These are phyloP conservation scores for Sclerurus mexicanus DNA, from an alignment of 2,113 vertebrate genomes.

Conservation along the genomic window DNA sequence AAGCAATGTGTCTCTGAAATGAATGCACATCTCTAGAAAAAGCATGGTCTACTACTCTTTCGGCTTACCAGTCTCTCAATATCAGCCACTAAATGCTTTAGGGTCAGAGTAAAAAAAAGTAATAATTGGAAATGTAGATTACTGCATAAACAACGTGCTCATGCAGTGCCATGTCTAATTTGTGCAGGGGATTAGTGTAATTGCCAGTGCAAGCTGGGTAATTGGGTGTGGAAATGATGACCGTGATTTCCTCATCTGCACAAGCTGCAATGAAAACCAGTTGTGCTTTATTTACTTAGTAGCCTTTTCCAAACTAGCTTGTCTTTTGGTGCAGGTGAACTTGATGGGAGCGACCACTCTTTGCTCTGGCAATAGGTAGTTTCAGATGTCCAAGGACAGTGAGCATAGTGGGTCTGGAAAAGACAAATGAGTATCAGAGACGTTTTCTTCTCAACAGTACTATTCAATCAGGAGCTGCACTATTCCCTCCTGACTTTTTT, in stretches of 20 bases:
- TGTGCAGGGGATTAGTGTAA: slow-evolving; percentile 25
- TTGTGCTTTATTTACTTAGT: neutral
- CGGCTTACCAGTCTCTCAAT: neutral
- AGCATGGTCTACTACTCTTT: neutral
- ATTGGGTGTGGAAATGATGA: slow-evolving; percentile 42
- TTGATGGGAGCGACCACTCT: neutral
- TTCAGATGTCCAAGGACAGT: neutral
- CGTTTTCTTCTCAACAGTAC: neutral
- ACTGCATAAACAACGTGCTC: neutral
- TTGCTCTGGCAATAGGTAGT: rapidly evolving
- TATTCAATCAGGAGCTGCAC: neutral
- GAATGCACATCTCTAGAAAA: neutral
- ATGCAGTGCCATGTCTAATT: slow-evolving; percentile 6
- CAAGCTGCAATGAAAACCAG: neutral
- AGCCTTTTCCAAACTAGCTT: neutral
- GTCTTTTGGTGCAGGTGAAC: neutral
- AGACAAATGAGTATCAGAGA: rapidly evolving
- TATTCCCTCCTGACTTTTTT: neutral
- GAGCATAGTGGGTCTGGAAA: neutral
- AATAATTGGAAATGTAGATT: neutral
- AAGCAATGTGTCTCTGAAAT: neutral
- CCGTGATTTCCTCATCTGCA: neutral
- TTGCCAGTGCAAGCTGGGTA: slow-evolving; percentile 28
- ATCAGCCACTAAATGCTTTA: neutral
- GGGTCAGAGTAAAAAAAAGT: neutral